Base-by-base conservation (phyloP, 1,140 invertebrate genomes). In the Whitmania pigra region DNA sequence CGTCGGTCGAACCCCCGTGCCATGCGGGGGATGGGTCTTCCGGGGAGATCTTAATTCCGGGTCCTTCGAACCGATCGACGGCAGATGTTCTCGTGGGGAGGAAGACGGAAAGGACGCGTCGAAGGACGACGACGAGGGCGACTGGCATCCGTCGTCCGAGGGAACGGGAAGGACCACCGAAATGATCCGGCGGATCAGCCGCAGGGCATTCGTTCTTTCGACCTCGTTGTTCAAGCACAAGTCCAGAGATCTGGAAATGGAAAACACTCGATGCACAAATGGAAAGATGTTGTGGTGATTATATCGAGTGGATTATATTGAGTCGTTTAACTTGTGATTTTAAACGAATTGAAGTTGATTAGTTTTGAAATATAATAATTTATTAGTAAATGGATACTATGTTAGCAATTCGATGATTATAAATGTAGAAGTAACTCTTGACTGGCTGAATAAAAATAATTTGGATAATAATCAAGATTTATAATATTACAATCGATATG, bases 161-260 rank as follows among this genome's bases (percentile, higher is more conserved):
- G 9, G 11, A 1, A 13, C 2, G 43, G 43, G 43, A 13, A 89
- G 88, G 36, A 87, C 85, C 63, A 90, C 79, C 3, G 87, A 81
- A 29, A 90, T 80, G 25, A 89, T 85, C 75, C 88, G 87, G 74
- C 91, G 83, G 49, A 90, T 87, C 22, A 96, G 85, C 78, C 92
- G 87, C 73, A 95, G 82, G 0, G 91, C 92, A 83, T 96, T 92
- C 57, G 94, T 86, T 36, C 93, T 85, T 80, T 96, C 93, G 73
- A 89, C 87, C 77, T 93, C 90, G 81, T 94, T 94, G 75, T 90
- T 84, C 22, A 86, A 63, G 87, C 83, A 84, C 66, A 95, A 83
- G 82, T 96, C 93, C 78, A 96, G 86, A 76, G 84, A 85, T 71
- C 85, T 84, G 76, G 86, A 75, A 63, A 17, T 0, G 18, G 11